These are phyloP conservation scores for Ornithoptera alexandrae DNA, from an alignment of 2,888 invertebrate genomes.

Conservation along the genomic window DNA sequence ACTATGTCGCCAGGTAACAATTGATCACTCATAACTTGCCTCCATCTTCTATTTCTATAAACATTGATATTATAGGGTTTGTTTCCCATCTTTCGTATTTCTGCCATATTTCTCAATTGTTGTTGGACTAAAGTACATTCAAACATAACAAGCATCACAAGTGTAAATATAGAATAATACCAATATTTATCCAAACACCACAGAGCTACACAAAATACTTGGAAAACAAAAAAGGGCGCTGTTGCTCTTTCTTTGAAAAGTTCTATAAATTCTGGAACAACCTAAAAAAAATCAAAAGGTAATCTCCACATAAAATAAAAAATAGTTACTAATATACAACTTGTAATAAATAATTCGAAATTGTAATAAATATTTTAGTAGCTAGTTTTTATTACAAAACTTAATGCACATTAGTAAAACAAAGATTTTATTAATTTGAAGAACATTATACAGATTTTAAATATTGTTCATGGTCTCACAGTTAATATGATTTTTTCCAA, in stretches of 20 bases:
- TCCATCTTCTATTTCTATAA: slow-evolving; percentile 94
- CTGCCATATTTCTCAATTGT: slow-evolving; percentile 98
- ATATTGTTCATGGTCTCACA: no score
- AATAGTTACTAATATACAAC: no score
- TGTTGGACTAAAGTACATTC: slow-evolving; percentile 99
- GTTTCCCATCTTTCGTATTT: slow-evolving; percentile 99
- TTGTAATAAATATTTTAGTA: no score
- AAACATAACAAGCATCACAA: slow-evolving; percentile 96
- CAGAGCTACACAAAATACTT: slow-evolving; percentile 98
- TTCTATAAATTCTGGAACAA: slow-evolving; percentile 97
- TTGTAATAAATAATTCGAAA: no score
- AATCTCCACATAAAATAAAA: background rate
- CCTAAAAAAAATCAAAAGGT: slow-evolving; percentile 57
- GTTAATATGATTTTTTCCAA: no score
- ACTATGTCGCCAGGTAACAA: slow-evolving; percentile 97
- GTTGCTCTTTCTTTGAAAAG: slow-evolving; percentile 98
- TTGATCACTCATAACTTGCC: slow-evolving; percentile 90
- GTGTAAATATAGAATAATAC: slow-evolving; percentile 98
- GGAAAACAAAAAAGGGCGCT: slow-evolving; percentile 99
- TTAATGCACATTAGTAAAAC: no score
- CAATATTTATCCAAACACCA: slow-evolving; percentile 99
- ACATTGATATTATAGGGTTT: slow-evolving; percentile 95
- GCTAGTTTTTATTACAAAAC: no score
- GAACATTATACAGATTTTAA: no score
- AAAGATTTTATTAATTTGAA: no score